Evolutionary conservation across 2,888 invertebrate species (phyloP), one percentile per base, ranked within the genome.

Genomic region (Aricia artaxerxes): DNA sequence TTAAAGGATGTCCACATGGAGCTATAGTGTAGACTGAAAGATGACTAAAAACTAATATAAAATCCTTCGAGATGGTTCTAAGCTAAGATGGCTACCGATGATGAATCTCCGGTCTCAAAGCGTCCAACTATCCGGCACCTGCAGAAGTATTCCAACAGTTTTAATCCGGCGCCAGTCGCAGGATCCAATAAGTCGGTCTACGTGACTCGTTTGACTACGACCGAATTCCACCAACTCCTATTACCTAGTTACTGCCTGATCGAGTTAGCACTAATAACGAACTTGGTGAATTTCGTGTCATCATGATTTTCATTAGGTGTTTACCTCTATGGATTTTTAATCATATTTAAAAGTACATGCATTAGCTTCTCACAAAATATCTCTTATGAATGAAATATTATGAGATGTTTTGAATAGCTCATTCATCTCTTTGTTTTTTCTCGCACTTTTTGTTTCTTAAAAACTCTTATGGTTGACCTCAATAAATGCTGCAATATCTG

Each of bases 101-200:
- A 69, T 35, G 69, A 69, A 13, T 31, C 2, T 11, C 35, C 49
- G 44, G n/a, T 31, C 4, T 75, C n/a, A 44, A 73, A 44, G 53
- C 24, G 24, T 7, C 31, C 24, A 75, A 75, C 75, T 75, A 49
- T 75, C 49, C 11, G 73, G 16, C 24, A 73, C 75, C 49, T 44
- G 53, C n/a, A n/a, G n/a, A 75, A 75, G 53, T 49, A 75, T 75
- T 75, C 75, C 75, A 75, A 75, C 75, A n/a, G 75, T 75, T 75
- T 75, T 75, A 75, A 75, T 75, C 49, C 31, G 24, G 49, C 49
- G 49, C 24, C 44, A 75, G 75, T 75, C 49, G 53, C 49, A n/a
- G 44, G 31, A 49, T 75, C 44, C 49, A 49, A 49, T 44, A 75
- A 24, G 13, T 31, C 11, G 31, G 1, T 24, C 49, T 49, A 75